Evolutionary conservation across 2,888 invertebrate species (phyloP), one percentile per base, ranked within the genome.

Genomic region (Carabus problematicus): DNA sequence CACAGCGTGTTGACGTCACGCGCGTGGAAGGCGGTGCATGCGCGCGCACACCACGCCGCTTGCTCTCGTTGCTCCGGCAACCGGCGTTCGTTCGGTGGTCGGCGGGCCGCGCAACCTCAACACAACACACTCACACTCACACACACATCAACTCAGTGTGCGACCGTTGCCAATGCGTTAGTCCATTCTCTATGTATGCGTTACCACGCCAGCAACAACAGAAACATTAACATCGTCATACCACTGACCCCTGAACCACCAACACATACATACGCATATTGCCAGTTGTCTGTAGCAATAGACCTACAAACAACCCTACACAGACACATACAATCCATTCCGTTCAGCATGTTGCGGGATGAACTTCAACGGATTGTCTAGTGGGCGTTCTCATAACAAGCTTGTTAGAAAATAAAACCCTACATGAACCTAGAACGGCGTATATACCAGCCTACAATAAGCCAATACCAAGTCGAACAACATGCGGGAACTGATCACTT

Each of bases 1-100:
- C 77, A 73, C 58, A 75, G 70, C 72, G 72, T 56, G 58, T 73
- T 80, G 80, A 81, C 81, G 81, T 80, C 80, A 79, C 76, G 73
- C 70, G 70, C 70, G 74, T 73, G 74, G 77, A 77, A 79, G 81
- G 81, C 81, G 81, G 79, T 77, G 77, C 79, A 77, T 79, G 78
- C 75, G 74, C 77, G 79, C 81, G 81, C 81, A 76, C 71, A 77
- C 69, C 72, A 73, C 68, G 73, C 73, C 73, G 81, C 80, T 79
- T 80, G 76, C 74, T 71, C 71, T 67, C 74, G 81, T 81, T 75
- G 74, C 78, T 76, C 75, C 77, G 78, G 78, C 71, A 75, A 81
- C 77, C 77, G 74, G 62, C 74, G 74, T 77, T 79, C 79, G 78
- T 79, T 80, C 79, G 79, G 14, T 52, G 77, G 76, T 74, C 75